These are phyloP conservation scores for Lacerta bilineata DNA, from an alignment of 2,797 vertebrate species.

Conservation along the genomic window DNA sequence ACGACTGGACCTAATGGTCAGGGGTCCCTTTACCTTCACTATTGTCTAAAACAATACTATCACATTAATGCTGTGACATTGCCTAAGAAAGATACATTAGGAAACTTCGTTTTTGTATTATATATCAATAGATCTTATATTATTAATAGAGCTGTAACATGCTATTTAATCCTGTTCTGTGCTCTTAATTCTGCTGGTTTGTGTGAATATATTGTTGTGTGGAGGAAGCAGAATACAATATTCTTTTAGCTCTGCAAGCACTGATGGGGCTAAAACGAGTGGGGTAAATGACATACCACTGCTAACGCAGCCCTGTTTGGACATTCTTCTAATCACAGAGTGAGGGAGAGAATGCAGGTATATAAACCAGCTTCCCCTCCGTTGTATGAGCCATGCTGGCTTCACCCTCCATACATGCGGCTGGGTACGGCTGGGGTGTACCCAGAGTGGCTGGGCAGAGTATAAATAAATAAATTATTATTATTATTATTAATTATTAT, in stretches of 20 bases:
- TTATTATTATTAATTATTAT: too few species aligned
- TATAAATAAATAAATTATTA: too few species aligned
- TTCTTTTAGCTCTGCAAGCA: background rate
- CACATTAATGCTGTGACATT: constrained; percentile 46
- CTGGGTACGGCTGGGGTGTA: too few species aligned
- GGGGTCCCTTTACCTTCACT: too few species aligned
- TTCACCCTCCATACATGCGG: too few species aligned
- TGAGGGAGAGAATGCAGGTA: too few species aligned
- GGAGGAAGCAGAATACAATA: background rate
- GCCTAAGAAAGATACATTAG: constrained; percentile 58
- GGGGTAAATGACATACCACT: background rate
- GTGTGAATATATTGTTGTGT: background rate
- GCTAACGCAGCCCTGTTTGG: too few species aligned
- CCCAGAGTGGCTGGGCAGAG: too few species aligned
- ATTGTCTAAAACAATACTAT: constrained; percentile 41
- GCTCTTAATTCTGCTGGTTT: background rate
- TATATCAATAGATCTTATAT: background rate
- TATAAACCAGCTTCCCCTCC: too few species aligned
- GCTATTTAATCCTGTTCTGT: background rate
- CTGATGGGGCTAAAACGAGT: background rate
- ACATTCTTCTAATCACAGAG: too few species aligned
- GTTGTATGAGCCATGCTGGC: too few species aligned
- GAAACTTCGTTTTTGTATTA: constrained; percentile 48
- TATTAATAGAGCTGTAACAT: background rate
- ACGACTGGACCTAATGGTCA: too few species aligned